These are phyloP conservation scores for Sebastes taczanowskii DNA, from an alignment of 2,797 vertebrate genomes.

Conservation along the genomic window DNA sequence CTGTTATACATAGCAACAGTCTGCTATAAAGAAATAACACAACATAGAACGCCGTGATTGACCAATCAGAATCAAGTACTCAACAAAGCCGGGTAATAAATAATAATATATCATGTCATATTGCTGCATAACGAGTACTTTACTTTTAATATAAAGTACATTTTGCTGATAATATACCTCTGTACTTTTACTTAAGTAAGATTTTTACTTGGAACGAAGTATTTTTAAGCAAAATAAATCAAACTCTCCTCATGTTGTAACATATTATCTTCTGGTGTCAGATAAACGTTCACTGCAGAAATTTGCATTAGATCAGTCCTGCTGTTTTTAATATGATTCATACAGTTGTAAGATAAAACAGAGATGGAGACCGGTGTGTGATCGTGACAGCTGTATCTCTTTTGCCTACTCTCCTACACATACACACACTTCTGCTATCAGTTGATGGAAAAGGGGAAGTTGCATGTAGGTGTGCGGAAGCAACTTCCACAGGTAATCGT, in stretches of 20 bases:
- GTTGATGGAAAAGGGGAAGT: slow-evolving; percentile 79
- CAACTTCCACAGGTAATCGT: slow-evolving; percentile 44
- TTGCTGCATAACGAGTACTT: background rate
- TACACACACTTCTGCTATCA: slow-evolving; percentile 58
- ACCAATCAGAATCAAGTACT: no score
- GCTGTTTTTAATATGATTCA: slow-evolving; percentile 41
- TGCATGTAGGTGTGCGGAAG: slow-evolving; percentile 11
- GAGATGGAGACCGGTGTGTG: background rate
- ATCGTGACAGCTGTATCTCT: background rate
- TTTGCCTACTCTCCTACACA: background rate
- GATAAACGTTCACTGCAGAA: background rate
- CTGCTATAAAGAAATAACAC: no score
- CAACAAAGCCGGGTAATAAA: no score
- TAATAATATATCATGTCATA: background rate
- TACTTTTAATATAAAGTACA: background rate
- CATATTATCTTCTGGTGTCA: background rate
- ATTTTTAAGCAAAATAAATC: slow-evolving; percentile 1
- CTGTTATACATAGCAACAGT: no score
- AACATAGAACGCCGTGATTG: no score
- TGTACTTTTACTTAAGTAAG: background rate
- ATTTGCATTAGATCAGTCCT: slow-evolving; percentile 46
- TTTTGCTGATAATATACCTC: background rate
- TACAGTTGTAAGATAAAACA: slow-evolving; percentile 17
- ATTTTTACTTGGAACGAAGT: background rate
- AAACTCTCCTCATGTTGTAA: background rate